Conservation (phyloP, 64 coral and sea anemone species). For the Platygyra sinensis region DNA sequence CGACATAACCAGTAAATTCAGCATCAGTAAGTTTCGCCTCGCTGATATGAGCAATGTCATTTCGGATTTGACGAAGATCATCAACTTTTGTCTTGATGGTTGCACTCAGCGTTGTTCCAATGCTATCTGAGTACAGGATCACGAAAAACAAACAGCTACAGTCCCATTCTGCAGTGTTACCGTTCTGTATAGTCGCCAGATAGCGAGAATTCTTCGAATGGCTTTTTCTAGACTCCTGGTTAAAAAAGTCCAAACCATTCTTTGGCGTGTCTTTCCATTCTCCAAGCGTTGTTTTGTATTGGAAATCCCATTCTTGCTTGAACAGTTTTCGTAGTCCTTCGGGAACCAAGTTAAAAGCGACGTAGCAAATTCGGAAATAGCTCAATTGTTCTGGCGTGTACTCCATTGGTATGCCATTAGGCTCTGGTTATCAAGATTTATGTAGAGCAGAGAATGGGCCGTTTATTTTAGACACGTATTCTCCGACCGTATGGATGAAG, state of each 20-base stretch:
- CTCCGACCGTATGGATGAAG: no score
- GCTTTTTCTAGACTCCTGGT: not conserved
- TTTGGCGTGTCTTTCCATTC: constrained; percentile 31
- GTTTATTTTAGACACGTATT: no score
- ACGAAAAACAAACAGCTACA: constrained; percentile 41
- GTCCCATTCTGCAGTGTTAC: constrained; percentile 40
- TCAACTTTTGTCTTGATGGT: not conserved
- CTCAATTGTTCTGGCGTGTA: no score
- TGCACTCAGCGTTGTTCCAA: not conserved
- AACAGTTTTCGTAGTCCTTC: constrained; percentile 19
- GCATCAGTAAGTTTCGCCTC: no score
- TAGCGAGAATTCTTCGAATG: not conserved
- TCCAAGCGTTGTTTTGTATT: not conserved
- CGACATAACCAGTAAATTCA: no score
- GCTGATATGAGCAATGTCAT: no score
- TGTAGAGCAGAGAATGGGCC: no score
- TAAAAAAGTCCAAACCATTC: constrained; percentile 11
- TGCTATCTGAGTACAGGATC: constrained; percentile 46
- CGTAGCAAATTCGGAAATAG: constrained; percentile 6
- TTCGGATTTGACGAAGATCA: constrained; percentile 8
- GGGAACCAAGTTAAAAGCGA: not conserved
- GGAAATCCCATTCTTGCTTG: constrained; percentile 37
- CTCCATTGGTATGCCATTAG: no score
- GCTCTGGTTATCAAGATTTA: no score
- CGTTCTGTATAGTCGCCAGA: not conserved